Base-by-base conservation (phyloP, 2,113 vertebrate genomes). In the Ibidorhyncha struthersii region DNA sequence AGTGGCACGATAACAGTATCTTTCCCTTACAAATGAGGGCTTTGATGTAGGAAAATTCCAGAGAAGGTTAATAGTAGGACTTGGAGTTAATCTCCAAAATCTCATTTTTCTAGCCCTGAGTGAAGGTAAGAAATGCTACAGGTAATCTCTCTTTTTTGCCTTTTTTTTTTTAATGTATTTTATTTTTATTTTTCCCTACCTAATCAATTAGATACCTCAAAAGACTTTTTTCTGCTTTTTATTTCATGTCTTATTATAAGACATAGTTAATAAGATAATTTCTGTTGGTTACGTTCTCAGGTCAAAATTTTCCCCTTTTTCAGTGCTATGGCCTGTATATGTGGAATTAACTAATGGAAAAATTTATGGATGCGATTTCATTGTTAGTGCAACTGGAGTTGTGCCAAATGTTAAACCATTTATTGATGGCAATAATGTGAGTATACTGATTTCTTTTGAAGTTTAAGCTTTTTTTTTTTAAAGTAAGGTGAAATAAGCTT, bases 351-450 rank as follows among this genome's bases (percentile, higher is more conserved):
- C 98, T 69, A 99, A 99, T 45, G 99, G 98, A 56, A 99, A 98
- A 92, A 98, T 98, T 10, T 99, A 98, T 62, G 99, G 99, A 94
- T 99, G 99, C 22, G 97, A 99, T 96, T 99, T 99, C 92, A 97
- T 99, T 41, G 98, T 99, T 96, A 99, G 99, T 45, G 99, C 99
- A 82, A 99, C 99, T 5, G 99, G 99, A 77, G 99, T 99, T 13
- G 97, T 98, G 38, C 99, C 99, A 81, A 99, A 99, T 82, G 96
- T 97, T 14, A 97, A 99, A 62, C 98, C 98, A 4, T 99, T 99
- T 97, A 98, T 99, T 89, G 92, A 93, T 50, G 98, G 99, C 65
- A 99, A 99, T 98, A 97, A 96, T 4, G 99, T 99, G 98, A 99
- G 98, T 85, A 74, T n/a, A 19, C 8, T 20, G n/a, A 41, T 69